Percentiles rank a stretch among this genome's conserved stretches.
phyloP scores from a whole-genome alignment of 2,113 vertebrate species.

The Hirundichthys speculiger region DNA sequence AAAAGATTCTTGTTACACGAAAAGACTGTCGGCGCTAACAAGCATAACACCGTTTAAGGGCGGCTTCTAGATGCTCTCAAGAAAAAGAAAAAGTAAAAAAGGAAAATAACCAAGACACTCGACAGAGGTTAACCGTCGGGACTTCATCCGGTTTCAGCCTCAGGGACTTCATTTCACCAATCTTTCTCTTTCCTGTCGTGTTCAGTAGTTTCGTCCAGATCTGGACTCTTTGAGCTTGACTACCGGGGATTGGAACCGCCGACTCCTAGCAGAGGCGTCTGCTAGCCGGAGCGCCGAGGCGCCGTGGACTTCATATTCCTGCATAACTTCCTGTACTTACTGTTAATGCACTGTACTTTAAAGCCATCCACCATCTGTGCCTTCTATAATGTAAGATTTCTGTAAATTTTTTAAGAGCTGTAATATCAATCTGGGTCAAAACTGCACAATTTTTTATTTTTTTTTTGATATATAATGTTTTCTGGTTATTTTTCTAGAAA shows the following conservation, averaged over 20 bases:
- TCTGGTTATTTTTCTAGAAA: conserved; percentile 80
- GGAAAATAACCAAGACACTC: too few species aligned
- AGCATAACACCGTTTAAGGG: too few species aligned
- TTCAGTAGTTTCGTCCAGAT: not conserved
- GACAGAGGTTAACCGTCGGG: too few species aligned
- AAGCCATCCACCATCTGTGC: conserved; percentile 91
- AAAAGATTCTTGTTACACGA: too few species aligned
- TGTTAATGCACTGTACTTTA: conserved; percentile 84
- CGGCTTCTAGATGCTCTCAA: too few species aligned
- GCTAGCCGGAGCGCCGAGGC: conserved; percentile 26
- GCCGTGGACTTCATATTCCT: conserved; percentile 42
- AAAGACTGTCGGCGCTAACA: too few species aligned
- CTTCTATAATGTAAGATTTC: conserved; percentile 87
- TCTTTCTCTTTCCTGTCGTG: too few species aligned
- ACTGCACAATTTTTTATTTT: conserved; percentile 76
- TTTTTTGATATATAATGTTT: conserved; percentile 76
- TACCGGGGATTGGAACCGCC: conserved; percentile 5
- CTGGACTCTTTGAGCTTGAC: conserved; percentile 1
- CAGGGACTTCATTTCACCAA: too few species aligned
- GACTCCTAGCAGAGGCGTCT: conserved; percentile 52
- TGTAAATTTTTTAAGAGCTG: conserved; percentile 89
- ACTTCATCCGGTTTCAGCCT: too few species aligned
- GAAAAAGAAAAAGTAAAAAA: too few species aligned
- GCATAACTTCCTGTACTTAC: conserved; percentile 71
- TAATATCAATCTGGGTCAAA: conserved; percentile 79